These are phyloP conservation scores for Macrosiphum euphorbiae DNA, from an alignment of 2,888 invertebrate genomes.

Conservation along the genomic window DNA sequence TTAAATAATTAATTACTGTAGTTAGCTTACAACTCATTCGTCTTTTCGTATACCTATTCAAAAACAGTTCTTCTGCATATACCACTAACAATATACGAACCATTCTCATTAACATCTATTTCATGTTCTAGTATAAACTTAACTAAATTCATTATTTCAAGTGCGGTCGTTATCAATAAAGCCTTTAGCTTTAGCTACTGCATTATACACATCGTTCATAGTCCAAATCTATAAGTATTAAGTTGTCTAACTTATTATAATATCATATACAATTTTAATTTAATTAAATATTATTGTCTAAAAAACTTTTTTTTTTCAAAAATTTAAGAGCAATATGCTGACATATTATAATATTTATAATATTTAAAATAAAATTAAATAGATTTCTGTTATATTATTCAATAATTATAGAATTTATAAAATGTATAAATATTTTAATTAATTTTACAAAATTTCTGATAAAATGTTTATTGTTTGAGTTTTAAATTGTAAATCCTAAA, in stretches of 20 bases:
- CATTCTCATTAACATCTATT: background rate
- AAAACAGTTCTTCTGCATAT: conserved; percentile 29
- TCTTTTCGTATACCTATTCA: conserved; percentile 31
- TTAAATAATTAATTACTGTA: background rate
- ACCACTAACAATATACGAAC: conserved; percentile 2
- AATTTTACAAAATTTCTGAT: background rate
- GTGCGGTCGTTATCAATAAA: background rate
- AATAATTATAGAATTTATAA: background rate
- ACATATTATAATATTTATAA: background rate
- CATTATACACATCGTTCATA: background rate
- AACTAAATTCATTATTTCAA: conserved; percentile 14
- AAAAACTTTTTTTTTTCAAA: background rate
- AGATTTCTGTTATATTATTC: background rate
- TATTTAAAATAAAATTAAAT: background rate
- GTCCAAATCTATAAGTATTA: background rate
- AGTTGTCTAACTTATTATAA: background rate
- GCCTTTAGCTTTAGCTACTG: background rate
- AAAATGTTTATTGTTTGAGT: background rate
- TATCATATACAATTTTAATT: background rate
- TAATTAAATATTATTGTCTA: background rate
- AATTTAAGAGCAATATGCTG: background rate
- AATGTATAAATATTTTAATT: background rate
- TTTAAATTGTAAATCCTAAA: background rate
- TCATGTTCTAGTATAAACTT: conserved; percentile 11
- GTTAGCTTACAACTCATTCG: conserved; percentile 16